These are phyloP conservation scores for Drosophila crucigera DNA, from an alignment of 2,888 invertebrate species.

Conservation along the genomic window DNA sequence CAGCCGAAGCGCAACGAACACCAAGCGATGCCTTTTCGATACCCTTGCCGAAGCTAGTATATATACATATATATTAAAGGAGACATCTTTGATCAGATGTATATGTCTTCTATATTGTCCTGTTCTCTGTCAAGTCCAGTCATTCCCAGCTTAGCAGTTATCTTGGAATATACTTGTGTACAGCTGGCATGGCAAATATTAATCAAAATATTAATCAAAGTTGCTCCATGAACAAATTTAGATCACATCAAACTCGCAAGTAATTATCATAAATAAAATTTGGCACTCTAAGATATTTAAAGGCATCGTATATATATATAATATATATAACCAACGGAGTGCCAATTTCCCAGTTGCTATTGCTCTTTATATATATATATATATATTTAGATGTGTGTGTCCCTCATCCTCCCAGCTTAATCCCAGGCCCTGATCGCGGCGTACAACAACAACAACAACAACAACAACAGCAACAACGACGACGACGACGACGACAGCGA, in stretches of 20 bases:
- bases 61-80: not conserved
- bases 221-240: not conserved
- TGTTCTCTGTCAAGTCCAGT: not conserved
- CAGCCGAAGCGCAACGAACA: constrained; percentile 19
- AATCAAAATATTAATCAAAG: too few relatives aligned
- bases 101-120: not conserved
- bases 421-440: constrained; percentile 46
- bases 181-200: not conserved
- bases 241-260: not conserved
- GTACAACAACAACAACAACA: constrained; percentile 21
- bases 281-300: not conserved
- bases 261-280: not conserved
- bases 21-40: constrained; percentile 14
- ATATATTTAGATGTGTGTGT: not conserved
- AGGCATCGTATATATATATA: too few relatives aligned
- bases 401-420: constrained; percentile 16
- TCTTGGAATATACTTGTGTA: not conserved
- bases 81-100: not conserved
- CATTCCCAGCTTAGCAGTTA: not conserved
- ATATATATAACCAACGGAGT: too few relatives aligned
- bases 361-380: not conserved
- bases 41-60: not conserved
- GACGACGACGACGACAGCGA: constrained; percentile 37
- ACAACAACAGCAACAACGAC: constrained; percentile 9
- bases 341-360: not conserved